phyloP scores from a whole-genome alignment of 2,113 vertebrate species.

The Petroica traversi region DNA sequence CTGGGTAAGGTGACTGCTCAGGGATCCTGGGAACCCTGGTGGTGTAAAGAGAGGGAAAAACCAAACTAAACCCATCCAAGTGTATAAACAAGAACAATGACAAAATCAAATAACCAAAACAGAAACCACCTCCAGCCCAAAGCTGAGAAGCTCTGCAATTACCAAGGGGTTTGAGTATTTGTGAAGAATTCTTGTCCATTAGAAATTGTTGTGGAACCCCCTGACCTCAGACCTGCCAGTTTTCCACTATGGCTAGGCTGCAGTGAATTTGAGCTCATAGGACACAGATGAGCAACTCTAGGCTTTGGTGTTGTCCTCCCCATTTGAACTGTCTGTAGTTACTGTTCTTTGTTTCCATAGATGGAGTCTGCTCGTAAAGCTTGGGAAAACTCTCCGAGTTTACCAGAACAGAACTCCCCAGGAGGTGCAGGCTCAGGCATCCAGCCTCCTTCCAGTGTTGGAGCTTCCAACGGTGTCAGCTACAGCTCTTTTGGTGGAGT shows the following conservation, averaged over 20 bases:
- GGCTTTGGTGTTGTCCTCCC: background rate
- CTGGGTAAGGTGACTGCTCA: background rate
- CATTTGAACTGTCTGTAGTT: background rate
- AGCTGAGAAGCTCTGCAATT: background rate
- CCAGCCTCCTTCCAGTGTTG: constrained; percentile 89
- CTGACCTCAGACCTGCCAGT: background rate
- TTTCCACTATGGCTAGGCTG: background rate
- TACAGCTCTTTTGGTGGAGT: constrained; percentile 97
- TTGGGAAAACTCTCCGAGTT: constrained; percentile 97
- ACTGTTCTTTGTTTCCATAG: constrained; percentile 59
- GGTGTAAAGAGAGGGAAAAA: background rate
- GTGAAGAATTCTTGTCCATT: background rate
- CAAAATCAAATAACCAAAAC: background rate
- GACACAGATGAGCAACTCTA: background rate
- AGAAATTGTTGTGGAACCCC: background rate
- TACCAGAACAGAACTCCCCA: constrained; percentile 95
- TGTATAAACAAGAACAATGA: background rate
- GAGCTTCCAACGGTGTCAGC: constrained; percentile 90
- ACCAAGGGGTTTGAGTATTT: background rate
- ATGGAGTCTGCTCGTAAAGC: constrained; percentile 99
- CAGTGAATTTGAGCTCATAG: background rate
- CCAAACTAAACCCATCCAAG: background rate
- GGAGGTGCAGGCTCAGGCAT: constrained; percentile 78
- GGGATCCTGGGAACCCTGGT: background rate
- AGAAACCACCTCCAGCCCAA: background rate